A percentile compares a stretch with the other conserved stretches of the same genome.
Conservation (phyloP, 1,140 invertebrate species). For the Chironomus tepperi region DNA sequence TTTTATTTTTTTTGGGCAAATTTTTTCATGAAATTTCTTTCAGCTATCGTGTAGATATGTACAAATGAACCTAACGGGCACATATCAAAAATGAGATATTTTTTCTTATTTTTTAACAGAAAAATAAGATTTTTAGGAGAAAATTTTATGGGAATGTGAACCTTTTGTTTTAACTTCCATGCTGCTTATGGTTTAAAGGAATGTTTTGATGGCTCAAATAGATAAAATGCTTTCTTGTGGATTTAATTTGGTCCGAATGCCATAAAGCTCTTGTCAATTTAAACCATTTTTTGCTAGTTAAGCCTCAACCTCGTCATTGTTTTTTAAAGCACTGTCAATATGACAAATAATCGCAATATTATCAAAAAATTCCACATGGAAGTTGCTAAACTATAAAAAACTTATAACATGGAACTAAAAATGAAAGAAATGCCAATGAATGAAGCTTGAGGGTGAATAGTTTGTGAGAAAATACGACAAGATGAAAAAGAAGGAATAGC, state of each 20-base stretch:
- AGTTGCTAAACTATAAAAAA: neutral
- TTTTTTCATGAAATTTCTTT: neutral
- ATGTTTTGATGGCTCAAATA: no score
- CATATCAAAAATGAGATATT: constrained; percentile 8
- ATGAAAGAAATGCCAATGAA: neutral
- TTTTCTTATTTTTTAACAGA: neutral
- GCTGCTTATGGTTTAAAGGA: no score
- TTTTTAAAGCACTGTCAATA: no score
- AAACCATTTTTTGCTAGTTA: no score
- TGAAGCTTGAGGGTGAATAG: neutral
- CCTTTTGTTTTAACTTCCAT: no score
- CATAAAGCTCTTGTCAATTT: no score
- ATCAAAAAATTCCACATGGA: neutral
- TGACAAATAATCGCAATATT: no score
- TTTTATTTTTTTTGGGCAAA: neutral
- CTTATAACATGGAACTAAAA: neutral
- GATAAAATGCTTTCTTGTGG: no score
- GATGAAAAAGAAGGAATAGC: no score
- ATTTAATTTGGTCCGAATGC: no score
- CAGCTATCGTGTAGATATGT: neutral
- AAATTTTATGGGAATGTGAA: no score
- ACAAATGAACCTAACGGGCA: neutral
- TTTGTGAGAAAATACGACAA: neutral
- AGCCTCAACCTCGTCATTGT: no score
- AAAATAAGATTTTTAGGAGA: neutral